Percentiles rank a stretch among this genome's conserved stretches.
Conservation (phyloP, 1,140 invertebrate genomes). For the Euura lappo region DNA sequence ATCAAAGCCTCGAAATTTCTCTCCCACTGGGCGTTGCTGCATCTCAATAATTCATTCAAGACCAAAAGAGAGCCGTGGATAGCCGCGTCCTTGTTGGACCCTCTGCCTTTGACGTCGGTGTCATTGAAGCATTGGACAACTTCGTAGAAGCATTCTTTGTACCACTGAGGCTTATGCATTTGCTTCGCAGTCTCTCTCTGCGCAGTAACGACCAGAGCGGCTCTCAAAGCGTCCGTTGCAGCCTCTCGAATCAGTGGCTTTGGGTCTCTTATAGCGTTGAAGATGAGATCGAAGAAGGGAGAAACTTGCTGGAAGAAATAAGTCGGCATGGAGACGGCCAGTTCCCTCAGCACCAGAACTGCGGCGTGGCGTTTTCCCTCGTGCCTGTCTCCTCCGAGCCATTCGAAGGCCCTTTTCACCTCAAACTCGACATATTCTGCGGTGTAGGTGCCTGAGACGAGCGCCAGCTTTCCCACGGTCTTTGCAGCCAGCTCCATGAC, state of each 20-base stretch:
- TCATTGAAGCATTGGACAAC: constrained; percentile 83
- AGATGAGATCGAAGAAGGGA: constrained; percentile 95
- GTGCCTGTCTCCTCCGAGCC: constrained; percentile 86
- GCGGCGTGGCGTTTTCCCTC: constrained; percentile 91
- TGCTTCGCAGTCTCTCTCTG: constrained; percentile 93
- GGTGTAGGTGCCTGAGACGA: constrained; percentile 91
- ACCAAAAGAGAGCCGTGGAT: constrained; percentile 93
- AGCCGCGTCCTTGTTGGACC: constrained; percentile 85
- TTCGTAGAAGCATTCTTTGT: constrained; percentile 91
- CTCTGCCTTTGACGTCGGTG: constrained; percentile 72
- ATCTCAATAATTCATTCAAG: constrained; percentile 92
- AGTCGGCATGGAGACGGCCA: constrained; percentile 95
- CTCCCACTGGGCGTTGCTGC: constrained; percentile 91
- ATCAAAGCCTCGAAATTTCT: constrained; percentile 76
- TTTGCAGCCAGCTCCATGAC: constrained; percentile 97
- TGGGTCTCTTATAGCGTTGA: constrained; percentile 89
- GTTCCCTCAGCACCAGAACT: constrained; percentile 89
- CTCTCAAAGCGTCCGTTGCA: constrained; percentile 90
- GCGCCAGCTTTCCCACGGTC: constrained; percentile 89
- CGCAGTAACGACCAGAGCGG: constrained; percentile 91
- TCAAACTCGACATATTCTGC: constrained; percentile 97
- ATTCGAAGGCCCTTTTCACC: constrained; percentile 93
- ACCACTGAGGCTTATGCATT: constrained; percentile 89
- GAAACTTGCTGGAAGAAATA: constrained; percentile 99
- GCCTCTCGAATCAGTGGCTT: constrained; percentile 92